Percentiles rank a stretch among this genome's conserved stretches.
Evolutionary conservation across 2,888 invertebrate genomes (phyloP).

Genomic region (Drosophila paramelanica): DNA sequence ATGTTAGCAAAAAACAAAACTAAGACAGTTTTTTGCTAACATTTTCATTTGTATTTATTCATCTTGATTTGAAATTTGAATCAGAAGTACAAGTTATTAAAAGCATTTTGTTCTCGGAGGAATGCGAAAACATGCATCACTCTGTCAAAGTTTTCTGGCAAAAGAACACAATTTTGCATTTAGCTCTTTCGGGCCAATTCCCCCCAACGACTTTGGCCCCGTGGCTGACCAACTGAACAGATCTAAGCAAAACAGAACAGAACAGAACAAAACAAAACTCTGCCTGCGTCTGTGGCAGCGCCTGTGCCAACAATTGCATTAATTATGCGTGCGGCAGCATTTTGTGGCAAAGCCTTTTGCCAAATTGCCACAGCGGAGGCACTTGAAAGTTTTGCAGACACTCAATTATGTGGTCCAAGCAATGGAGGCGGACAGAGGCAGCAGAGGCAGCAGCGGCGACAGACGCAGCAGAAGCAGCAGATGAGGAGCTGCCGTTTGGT

Average conservation of each 20-base stretch:
- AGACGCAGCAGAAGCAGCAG: neutral
- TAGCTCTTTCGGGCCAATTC: constrained; percentile 9
- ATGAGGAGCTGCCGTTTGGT: constrained; percentile 27
- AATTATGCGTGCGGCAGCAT: constrained; percentile 71
- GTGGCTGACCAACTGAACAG: constrained; percentile 49
- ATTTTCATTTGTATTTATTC: neutral
- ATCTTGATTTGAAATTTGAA: constrained; percentile 6
- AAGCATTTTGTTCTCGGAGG: constrained; percentile 17
- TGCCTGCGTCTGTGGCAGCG: constrained; percentile 5
- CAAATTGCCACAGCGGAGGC: constrained; percentile 55
- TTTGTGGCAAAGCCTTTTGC: constrained; percentile 63
- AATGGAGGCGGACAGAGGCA: constrained; percentile 1
- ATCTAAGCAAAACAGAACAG: constrained; percentile 24
- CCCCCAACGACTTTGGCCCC: constrained; percentile 1
- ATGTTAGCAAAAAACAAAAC: too few relatives aligned
- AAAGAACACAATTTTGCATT: constrained; percentile 49
- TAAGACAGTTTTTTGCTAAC: neutral
- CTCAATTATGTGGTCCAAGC: constrained; percentile 58
- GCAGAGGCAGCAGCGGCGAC: constrained; percentile 6
- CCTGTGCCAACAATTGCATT: constrained; percentile 73
- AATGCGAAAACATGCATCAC: constrained; percentile 11
- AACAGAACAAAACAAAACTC: constrained; percentile 15
- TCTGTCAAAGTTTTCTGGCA: neutral
- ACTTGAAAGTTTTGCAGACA: constrained; percentile 58
- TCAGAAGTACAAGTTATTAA: constrained; percentile 21